Evolutionary conservation across 1,140 invertebrate species (phyloP).

Genomic region (Zaprionus taronus): DNA sequence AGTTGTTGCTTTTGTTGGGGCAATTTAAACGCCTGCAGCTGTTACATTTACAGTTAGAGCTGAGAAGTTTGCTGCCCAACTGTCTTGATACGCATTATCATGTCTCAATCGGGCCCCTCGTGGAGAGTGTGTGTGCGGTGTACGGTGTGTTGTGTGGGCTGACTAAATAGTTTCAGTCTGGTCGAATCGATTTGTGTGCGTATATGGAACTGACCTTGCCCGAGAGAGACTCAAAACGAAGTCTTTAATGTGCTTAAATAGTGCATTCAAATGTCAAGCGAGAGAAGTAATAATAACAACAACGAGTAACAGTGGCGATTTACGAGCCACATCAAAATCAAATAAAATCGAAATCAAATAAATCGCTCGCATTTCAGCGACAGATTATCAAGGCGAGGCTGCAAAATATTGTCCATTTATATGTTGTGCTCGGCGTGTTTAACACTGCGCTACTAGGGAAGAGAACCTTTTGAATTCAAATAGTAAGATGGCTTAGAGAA

Average conservation of each 20-base stretch:
- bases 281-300: neutral
- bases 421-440: slow-evolving; percentile 31
- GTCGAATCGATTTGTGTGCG: slow-evolving; percentile 43
- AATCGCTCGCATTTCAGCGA: slow-evolving; percentile 56
- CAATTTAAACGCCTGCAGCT: slow-evolving; percentile 77
- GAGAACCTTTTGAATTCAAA: neutral
- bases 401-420: slow-evolving; percentile 73
- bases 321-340: slow-evolving; percentile 55
- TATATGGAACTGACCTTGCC: slow-evolving; percentile 55
- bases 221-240: neutral
- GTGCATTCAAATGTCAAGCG: slow-evolving; percentile 12
- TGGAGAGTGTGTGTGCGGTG: neutral
- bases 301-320: slow-evolving; percentile 34
- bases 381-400: slow-evolving; percentile 56
- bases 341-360: slow-evolving; percentile 65
- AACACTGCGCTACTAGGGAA: neutral
- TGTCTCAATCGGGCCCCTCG: slow-evolving; percentile 60
- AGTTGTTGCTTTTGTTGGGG: slow-evolving; percentile 19
- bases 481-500: neutral
- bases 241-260: slow-evolving; percentile 11
- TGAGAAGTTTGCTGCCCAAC: slow-evolving; percentile 48
- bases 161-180: slow-evolving; percentile 68
- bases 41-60: slow-evolving; percentile 61
- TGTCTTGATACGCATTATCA: slow-evolving; percentile 65
- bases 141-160: slow-evolving; percentile 20